Base-by-base conservation (phyloP, 2,888 invertebrate species). In the Pyrrhosoma nymphula region DNA sequence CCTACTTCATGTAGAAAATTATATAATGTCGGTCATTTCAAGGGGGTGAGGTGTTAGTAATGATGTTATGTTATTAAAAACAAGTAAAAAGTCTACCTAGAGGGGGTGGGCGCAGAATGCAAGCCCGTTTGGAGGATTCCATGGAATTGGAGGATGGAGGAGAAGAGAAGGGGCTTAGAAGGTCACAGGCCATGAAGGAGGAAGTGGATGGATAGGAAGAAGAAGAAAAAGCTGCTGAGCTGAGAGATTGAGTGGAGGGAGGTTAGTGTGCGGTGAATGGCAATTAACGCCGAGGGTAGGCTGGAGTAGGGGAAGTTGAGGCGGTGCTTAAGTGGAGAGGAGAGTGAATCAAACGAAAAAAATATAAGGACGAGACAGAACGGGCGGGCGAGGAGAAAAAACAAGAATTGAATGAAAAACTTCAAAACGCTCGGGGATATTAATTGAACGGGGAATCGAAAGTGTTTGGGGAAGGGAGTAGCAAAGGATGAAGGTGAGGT, bases 371-470 rank as follows among this genome's bases (percentile, higher is more conserved):
- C 10, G n/a, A n/a, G 69, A n/a, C 26, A n/a, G 60, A 69, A 69
- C 69, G 4, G 14, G 69, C 69, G 10, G 8, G 14, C 4, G 26
- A 20, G n/a, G 26, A 69, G 26, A 69, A 69, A 47, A 4, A 47
- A 47, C n/a, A n/a, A n/a, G n/a, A 20, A 69, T 69, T 4, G 8
- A 23, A 69, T 26, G 26, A 69, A 69, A n/a, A 69, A n/a, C n/a
- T n/a, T n/a, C 8, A 12, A 26, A 69, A 10, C n/a, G 14, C n/a
- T n/a, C n/a, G n/a, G 26, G 69, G n/a, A 0, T n/a, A 69, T 69
- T 69, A 69, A 69, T 69, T 69, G 69, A 69, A 69, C n/a, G n/a
- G n/a, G 20, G 69, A n/a, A 69, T 69, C 69, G 69, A 69, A 69
- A 69, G 69, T 69, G n/a, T n/a, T n/a, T n/a, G 14, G 2, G 16